Conservation (phyloP, 1,140 invertebrate genomes). For the Eupeodes corollae region DNA sequence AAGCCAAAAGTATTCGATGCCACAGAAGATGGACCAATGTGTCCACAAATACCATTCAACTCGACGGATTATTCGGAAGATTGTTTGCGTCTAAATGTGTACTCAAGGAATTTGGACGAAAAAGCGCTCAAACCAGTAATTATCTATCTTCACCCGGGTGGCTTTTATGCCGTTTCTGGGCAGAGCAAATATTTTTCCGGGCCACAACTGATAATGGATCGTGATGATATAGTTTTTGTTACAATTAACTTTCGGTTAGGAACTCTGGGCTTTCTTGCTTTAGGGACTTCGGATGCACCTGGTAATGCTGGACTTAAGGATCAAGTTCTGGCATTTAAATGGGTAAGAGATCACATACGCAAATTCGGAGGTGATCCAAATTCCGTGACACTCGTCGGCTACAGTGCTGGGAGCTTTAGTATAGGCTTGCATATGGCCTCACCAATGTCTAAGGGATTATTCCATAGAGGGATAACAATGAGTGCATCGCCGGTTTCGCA, state of each 20-base stretch:
- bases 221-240: constrained; percentile 45
- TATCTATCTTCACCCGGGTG: constrained; percentile 53
- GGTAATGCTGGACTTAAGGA: constrained; percentile 68
- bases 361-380: constrained; percentile 55
- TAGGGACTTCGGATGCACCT: constrained; percentile 44
- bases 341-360: constrained; percentile 60
- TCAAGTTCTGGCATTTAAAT: constrained; percentile 57
- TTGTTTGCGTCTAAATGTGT: constrained; percentile 73
- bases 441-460: constrained; percentile 41
- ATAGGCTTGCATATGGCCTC: constrained; percentile 43
- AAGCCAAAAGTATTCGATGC: constrained; percentile 40
- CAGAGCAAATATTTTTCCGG: constrained; percentile 38
- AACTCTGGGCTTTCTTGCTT: constrained; percentile 49
- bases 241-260: constrained; percentile 54
- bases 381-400: constrained; percentile 53
- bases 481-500: constrained; percentile 41
- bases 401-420: constrained; percentile 45
- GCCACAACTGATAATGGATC: constrained; percentile 43
- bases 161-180: constrained; percentile 38
- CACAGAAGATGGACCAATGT: constrained; percentile 44
- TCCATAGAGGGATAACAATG: constrained; percentile 44
- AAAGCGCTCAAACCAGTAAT: constrained; percentile 40
- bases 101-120: constrained; percentile 47
- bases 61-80: constrained; percentile 47
- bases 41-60: constrained; percentile 34